These are phyloP conservation scores for Thaumatotibia leucotreta DNA, from an alignment of 1,140 invertebrate genomes.

Conservation along the genomic window DNA sequence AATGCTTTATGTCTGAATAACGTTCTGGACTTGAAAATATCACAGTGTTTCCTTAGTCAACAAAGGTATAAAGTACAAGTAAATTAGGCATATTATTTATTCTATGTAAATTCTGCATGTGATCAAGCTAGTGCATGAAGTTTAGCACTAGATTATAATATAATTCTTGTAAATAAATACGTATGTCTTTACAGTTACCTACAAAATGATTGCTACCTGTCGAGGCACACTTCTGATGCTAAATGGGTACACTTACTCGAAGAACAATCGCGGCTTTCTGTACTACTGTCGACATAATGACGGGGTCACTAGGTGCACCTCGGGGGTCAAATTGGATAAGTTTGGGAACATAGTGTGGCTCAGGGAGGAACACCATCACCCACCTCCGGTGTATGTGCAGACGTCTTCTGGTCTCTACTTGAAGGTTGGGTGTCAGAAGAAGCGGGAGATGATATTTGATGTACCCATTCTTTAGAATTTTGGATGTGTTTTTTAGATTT, in stretches of 20 bases:
- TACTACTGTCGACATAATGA: constrained; percentile 14
- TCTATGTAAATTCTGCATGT: too few relatives aligned
- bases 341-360: constrained; percentile 1
- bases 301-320: background rate
- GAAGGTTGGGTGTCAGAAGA: background rate
- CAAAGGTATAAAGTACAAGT: too few relatives aligned
- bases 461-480: background rate
- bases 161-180: background rate
- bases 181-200: background rate
- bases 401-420: background rate
- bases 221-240: constrained; percentile 31
- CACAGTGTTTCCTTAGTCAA: too few relatives aligned
- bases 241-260: constrained; percentile 34
- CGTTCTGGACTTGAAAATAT: too few relatives aligned
- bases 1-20: too few relatives aligned
- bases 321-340: constrained; percentile 8
- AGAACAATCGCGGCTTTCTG: constrained; percentile 15
- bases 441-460: background rate
- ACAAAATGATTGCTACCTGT: constrained; percentile 17
- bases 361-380: background rate
- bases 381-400: background rate
- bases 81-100: too few relatives aligned
- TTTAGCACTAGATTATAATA: background rate
- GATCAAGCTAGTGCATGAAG: background rate
- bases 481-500: background rate